Evolutionary conservation across 2,113 vertebrate species (phyloP), one percentile per base, ranked within the genome.

Genomic region (Myiagra hebetior): DNA sequence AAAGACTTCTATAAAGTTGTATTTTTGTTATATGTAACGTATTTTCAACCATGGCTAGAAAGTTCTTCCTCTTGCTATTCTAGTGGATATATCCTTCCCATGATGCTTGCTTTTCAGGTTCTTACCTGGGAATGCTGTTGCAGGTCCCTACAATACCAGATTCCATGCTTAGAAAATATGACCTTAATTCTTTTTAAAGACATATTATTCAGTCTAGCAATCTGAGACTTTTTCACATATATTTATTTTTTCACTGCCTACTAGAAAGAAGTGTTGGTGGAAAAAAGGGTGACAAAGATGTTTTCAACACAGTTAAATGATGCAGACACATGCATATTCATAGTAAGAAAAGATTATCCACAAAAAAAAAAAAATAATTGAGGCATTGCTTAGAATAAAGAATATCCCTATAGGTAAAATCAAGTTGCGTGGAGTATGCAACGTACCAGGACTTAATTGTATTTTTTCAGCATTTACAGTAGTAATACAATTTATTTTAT

Each of bases 101-200:
- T 53, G 12, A 17, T 27, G n/a, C 7, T 75, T 89, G 15, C 21
- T 84, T 78, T 86, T 10, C 30, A 70, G 17, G 49, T 49, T 49
- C 49, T 49, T 49, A 74, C 4, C 0, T 1, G 19, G 6, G 18
- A 79, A 76, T 2, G 2, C 2, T 84, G 3, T 46, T 39, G 7
- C 13, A 65, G 21, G 6, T 63, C 7, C 19, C 18, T 69, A 5
- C 4, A 39, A 23, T 10, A 63, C 10, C 7, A 30, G 31, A 53
- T 35, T 68, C n/a, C 37, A 86, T 55, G 11, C 9, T 11, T 50
- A 59, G 42, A 55, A 91, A 93, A 47, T 57, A n/a, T 39, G 20
- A 35, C 55, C 27, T 59, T 24, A 11, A 24, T 52, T 87, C 1
- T 11, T 78, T 91, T 59, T 11, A 50, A 84, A 70, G 42, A n/a